Base-by-base conservation (phyloP, 1,140 invertebrate species). In the Drosophila baimaii region DNA sequence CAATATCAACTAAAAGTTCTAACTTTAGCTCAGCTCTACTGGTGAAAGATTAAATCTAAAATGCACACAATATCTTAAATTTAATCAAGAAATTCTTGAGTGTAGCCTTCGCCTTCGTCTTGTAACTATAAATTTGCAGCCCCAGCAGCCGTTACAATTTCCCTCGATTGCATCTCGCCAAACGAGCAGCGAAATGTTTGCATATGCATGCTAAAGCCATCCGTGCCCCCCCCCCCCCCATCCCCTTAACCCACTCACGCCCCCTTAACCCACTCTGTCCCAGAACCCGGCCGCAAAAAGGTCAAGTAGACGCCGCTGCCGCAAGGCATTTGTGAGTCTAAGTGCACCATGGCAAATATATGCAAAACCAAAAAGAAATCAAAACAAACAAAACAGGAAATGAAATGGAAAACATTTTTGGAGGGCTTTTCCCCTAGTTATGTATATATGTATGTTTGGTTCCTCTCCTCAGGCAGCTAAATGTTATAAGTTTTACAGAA, bases 91-190 rank as follows among this genome's bases (percentile, higher is more conserved):
- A 19, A 56, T 62, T 59, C 54, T 21, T 31, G 3, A 63, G 61
- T 63, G 54, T 41, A 59, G 10, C 25, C 25, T 37, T 23, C 33
- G 19, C 63, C 33, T 76, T 75, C 64, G 65, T 64, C 37, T 43
- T 72, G 62, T 15, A 27, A 49, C 75, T 44, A 79, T 70, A 75
- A 79, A 79, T 82, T 82, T 82, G 64, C 58, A 35, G 25, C 43
- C 33, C 25, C 64, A 69, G 58, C 63, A 74, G 41, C 69, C 61
- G 64, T 86, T 85, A 47, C 59, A 61, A 56, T 66, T 58, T 46
- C 12, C 51, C 21, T 49, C 52, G 55, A 51, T 63, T 23, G 63
- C 54, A 80, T 43, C 46, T 65, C 25, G 46, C 35, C 35, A 21
- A 43, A 51, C 44, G 46, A 49, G 31, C 64, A 25, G 41, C 31